phyloP scores from a whole-genome alignment of 2,888 invertebrate genomes.

The Merodon equestris region DNA sequence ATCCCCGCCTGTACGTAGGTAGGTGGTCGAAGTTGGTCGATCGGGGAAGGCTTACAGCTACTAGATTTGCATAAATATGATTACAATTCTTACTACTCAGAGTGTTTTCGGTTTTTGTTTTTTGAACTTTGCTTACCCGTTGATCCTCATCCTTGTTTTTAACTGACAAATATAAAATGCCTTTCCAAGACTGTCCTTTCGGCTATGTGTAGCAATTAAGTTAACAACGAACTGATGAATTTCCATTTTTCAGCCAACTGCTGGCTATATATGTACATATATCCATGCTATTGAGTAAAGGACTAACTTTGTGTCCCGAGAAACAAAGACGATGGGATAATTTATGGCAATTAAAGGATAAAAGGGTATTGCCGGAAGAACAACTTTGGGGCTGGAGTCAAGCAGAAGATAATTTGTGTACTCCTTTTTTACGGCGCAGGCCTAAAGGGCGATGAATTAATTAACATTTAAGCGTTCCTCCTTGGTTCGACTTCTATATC shows the following conservation, averaged over 20 bases:
- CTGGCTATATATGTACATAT: constrained; percentile 38
- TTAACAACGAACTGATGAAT: constrained; percentile 58
- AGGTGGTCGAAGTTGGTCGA: too few species aligned
- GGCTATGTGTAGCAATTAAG: constrained; percentile 52
- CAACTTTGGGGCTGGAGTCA: background rate
- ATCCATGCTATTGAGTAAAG: background rate
- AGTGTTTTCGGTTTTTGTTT: background rate
- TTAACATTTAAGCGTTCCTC: constrained; percentile 42
- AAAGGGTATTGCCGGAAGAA: constrained; percentile 37
- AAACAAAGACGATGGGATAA: constrained; percentile 54
- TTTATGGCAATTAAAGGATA: constrained; percentile 62
- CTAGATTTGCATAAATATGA: constrained; percentile 59
- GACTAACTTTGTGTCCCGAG: constrained; percentile 30
- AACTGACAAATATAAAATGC: constrained; percentile 31
- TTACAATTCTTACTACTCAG: constrained; percentile 34
- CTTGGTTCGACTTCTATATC: constrained; percentile 16
- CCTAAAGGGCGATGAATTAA: constrained; percentile 46
- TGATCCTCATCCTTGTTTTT: background rate
- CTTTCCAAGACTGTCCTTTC: constrained; percentile 27
- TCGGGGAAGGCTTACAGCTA: constrained; percentile 52
- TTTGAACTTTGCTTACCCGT: background rate
- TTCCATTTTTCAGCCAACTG: constrained; percentile 40
- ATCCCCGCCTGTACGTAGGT: too few species aligned
- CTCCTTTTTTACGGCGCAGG: constrained; percentile 26
- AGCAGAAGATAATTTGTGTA: constrained; percentile 22